Conservation (phyloP, 2,113 vertebrate genomes). For the Laterallus jamaicensis region DNA sequence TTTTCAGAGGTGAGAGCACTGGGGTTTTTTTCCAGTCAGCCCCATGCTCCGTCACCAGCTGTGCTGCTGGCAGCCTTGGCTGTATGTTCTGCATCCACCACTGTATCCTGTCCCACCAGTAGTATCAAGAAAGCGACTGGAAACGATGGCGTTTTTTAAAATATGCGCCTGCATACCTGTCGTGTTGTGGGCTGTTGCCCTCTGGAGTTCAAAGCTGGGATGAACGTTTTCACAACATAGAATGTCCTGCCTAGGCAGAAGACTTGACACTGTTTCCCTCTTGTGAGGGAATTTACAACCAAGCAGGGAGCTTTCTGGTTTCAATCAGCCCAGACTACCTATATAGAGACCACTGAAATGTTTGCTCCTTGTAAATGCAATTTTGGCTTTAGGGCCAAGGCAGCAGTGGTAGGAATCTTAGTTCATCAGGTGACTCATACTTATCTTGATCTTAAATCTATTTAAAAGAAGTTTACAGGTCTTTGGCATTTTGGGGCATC, state of each 20-base stretch:
- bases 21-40: neutral
- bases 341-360: neutral
- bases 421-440: slow-evolving; percentile 57
- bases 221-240: neutral
- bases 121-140: neutral
- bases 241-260: neutral
- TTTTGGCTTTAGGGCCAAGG: slow-evolving; percentile 15
- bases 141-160: rapidly evolving
- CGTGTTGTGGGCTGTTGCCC: slow-evolving; percentile 48
- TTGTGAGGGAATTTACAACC: neutral
- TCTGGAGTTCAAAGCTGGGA: slow-evolving; percentile 52
- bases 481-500: slow-evolving; percentile 28
- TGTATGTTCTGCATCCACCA: neutral
- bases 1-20: neutral
- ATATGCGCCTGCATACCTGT: neutral
- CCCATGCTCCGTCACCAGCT: neutral
- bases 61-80: neutral
- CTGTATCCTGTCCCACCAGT: neutral
- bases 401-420: slow-evolving; percentile 57
- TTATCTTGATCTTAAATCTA: slow-evolving; percentile 63
- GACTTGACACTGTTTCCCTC: neutral
- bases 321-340: neutral
- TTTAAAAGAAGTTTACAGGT: slow-evolving; percentile 59
- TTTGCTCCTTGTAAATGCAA: slow-evolving; percentile 1
- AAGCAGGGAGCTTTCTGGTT: neutral